Base-by-base conservation (phyloP, 1,140 invertebrate genomes). In the Caerostris darwini region DNA sequence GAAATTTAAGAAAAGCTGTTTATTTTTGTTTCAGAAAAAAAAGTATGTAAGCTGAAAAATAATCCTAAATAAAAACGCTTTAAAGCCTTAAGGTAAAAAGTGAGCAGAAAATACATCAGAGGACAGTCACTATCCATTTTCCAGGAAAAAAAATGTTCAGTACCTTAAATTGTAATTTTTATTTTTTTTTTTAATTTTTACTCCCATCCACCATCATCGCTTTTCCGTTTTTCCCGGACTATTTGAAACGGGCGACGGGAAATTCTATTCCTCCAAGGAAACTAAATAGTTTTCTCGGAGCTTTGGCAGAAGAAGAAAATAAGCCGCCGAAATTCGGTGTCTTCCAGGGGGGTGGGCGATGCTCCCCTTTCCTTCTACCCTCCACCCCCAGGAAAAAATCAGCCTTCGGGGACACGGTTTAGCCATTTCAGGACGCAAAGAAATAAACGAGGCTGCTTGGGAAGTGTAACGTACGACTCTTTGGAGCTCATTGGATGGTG, bases 201-300 rank as follows among this genome's bases (percentile, higher is more conserved):
- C 34, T 50, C 50, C 34, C 69, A 10, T 1, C 3, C 10, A 77
- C 7, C 69, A 77, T 77, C 69, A 5, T 77, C 10, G 34, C 34
- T 77, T 77, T 69, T 77, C 12, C 7, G 8, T 34, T 12, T 34
- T n/a, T n/a, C 4, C 34, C 8, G 34, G 50, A 8, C 10, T 34
- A 34, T 34, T 34, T 34, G 2, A 34, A 34, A 12, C 7, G 50
- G 71, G 71, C 53, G 10, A 77, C 12, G 12, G 53, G 34, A 34
- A 50, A 77, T 5, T 77, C 71, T 12, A 34, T 53, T 8, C 34
- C 8, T 3, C 69, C 4, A 53, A 34, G 69, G 14, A 77, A 77
- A 77, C 69, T 34, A 77, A 77, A 77, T 77, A 77, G n/a, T n/a
- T n/a, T n/a, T n/a, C n/a, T n/a, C n/a, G n/a, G n/a, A 77, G 50